These are phyloP conservation scores for Drosophila teissieri DNA, from an alignment of 1,140 invertebrate species.

Conservation along the genomic window DNA sequence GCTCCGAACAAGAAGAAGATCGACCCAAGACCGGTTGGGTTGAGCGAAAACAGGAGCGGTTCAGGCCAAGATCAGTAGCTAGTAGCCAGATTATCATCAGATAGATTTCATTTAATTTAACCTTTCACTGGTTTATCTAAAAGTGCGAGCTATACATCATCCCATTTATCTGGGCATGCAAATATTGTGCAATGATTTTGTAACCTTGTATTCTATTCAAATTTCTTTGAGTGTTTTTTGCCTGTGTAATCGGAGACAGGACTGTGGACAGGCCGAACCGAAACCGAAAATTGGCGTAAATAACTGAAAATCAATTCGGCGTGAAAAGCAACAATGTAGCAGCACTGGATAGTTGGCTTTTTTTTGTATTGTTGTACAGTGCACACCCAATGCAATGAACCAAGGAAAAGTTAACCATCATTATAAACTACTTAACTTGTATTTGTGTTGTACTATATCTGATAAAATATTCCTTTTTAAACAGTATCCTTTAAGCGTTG, in stretches of 20 bases:
- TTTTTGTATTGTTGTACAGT: constrained; percentile 5
- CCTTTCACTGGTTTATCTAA: background rate
- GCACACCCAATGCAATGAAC: background rate
- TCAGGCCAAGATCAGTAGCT: constrained; percentile 1
- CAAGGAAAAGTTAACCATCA: too few relatives aligned
- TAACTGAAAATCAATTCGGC: constrained; percentile 80
- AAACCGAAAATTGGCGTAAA: constrained; percentile 71
- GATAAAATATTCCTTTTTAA: too few relatives aligned
- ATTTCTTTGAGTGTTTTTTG: constrained; percentile 16
- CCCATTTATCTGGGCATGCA: background rate
- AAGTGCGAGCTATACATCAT: background rate
- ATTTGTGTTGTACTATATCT: too few relatives aligned
- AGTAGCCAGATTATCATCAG: background rate
- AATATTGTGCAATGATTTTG: too few relatives aligned
- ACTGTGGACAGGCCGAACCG: constrained; percentile 36
- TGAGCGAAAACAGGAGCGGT: constrained; percentile 28
- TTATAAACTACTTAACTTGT: too few relatives aligned
- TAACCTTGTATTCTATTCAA: background rate
- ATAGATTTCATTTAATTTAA: too few relatives aligned
- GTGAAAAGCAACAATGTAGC: constrained; percentile 61
- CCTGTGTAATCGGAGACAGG: constrained; percentile 47
- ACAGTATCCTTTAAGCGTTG: too few relatives aligned
- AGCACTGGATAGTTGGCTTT: constrained; percentile 23
- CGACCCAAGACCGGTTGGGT: constrained; percentile 40
- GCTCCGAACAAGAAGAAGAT: constrained; percentile 32